phyloP scores from a whole-genome alignment of 2,888 invertebrate species.

The Stenchaetothrips biformis region DNA sequence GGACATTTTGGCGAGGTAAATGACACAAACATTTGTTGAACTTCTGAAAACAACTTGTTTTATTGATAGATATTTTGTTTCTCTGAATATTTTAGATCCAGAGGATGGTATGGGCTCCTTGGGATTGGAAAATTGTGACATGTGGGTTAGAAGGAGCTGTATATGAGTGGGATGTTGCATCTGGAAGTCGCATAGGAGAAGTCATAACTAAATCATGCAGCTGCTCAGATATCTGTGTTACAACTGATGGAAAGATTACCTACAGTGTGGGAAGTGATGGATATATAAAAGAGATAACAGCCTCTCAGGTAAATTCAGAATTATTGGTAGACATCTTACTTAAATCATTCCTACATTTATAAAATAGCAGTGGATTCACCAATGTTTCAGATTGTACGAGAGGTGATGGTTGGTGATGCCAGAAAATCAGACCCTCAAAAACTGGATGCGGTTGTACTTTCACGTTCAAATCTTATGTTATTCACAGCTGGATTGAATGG shows the following conservation, averaged over 20 bases:
- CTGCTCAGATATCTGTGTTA: constrained; percentile 45
- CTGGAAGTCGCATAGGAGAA: constrained; percentile 68
- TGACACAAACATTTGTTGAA: neutral
- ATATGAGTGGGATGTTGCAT: constrained; percentile 82
- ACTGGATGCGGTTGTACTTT: constrained; percentile 60
- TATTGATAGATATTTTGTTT: neutral
- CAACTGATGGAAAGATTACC: constrained; percentile 59
- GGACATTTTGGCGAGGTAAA: constrained; percentile 70
- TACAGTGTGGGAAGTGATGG: constrained; percentile 70
- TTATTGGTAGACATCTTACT: neutral
- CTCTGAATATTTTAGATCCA: constrained; percentile 46
- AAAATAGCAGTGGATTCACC: neutral
- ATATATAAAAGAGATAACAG: constrained; percentile 59
- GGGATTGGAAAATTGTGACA: constrained; percentile 74
- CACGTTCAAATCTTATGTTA: constrained; percentile 74
- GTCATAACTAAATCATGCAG: constrained; percentile 74
- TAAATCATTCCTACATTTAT: neutral
- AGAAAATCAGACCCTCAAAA: constrained; percentile 44
- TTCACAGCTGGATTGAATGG: constrained; percentile 77
- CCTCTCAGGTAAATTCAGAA: constrained; percentile 46
- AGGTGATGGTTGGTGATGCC: constrained; percentile 35
- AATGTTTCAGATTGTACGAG: constrained; percentile 32
- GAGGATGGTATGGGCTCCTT: constrained; percentile 64
- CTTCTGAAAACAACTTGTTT: neutral
- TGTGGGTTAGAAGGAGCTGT: constrained; percentile 86